Base-by-base conservation (phyloP, 2,797 vertebrate species). In the Lerista edwardsae region DNA sequence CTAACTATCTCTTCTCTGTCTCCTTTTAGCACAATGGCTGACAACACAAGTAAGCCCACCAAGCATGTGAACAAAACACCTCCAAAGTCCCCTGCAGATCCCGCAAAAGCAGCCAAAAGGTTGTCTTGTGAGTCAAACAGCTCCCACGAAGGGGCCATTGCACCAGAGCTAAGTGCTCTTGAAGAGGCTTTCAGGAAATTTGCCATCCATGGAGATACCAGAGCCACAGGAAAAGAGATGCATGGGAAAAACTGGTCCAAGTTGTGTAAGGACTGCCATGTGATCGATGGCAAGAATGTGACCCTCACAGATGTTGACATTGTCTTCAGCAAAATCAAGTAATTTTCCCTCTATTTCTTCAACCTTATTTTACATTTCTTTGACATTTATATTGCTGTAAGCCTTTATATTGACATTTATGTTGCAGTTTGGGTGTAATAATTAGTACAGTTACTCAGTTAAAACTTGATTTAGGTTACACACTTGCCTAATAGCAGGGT, bases 281-380 rank as follows among this genome's bases (percentile, higher is more conserved):
- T 99, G 94, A 98, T 98, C 17, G 98, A 99, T 1, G 97, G 98
- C 82, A 98, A 97, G 94, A 97, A 85, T 12, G 95, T 99, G 95
- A 99, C 98, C 11, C 96, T 98, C 92, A 99, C 98, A 0, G 98
- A 99, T 29, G 98, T 98, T 93, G 98, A 99, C 95, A 99, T 99
- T 3, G 97, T 99, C 94, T 99, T 99, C 97, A 98, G 97, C 95
- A 99, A 99, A 97, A 98, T 99, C 96, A 99, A 99, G 98, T 99
- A 96, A 96, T 19, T 75, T n/a, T 27, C 25, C 21, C 36, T 88
- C 29, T 88, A 68, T 44, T 23, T 0, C 39, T 1, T 9, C 25
- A 84, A 67, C 5, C 5, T 87, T 85, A 19, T 87, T 36, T 86
- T 9, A 0, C 1, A 0, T 27, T 74, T 85, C 85, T 80, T 1